Evolutionary conservation across 2,113 vertebrate genomes (phyloP).

Genomic region (Macrotis lagotis): DNA sequence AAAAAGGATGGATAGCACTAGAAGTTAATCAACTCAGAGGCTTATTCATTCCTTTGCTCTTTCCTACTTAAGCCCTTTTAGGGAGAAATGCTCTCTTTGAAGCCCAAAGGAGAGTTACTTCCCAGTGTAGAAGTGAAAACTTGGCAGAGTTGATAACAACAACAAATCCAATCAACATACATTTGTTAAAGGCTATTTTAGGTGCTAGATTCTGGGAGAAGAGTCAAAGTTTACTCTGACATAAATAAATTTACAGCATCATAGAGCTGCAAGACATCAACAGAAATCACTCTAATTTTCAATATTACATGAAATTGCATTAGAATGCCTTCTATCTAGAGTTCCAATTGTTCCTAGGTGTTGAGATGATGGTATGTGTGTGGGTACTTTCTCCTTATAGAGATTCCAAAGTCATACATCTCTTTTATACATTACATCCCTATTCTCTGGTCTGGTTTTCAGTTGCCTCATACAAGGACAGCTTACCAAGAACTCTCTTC

Average conservation of each 20-base stretch:
- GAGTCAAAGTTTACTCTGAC: not conserved
- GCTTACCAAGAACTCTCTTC: not conserved
- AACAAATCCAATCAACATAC: not conserved
- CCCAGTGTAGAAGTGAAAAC: not conserved
- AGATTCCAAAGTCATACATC: not conserved
- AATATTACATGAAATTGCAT: not conserved
- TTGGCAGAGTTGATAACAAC: not conserved
- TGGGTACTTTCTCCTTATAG: not conserved
- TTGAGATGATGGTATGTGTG: not conserved
- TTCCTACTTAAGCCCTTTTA: not conserved
- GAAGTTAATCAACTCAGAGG: not conserved
- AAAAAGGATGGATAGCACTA: not conserved
- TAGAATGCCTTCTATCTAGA: not conserved
- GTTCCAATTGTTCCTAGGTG: not conserved
- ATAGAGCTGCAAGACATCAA: not conserved
- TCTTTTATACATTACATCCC: not conserved
- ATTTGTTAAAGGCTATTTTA: not conserved
- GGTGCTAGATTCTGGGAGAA: not conserved
- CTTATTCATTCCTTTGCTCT: not conserved
- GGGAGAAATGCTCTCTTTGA: not conserved
- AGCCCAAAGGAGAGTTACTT: not conserved
- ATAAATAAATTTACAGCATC: not conserved
- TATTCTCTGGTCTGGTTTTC: not conserved
- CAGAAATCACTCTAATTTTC: not conserved
- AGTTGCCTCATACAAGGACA: not conserved